Percentiles rank a stretch among this genome's conserved stretches.
Conservation (phyloP, 1,140 invertebrate species). For the Prorops nasuta region DNA sequence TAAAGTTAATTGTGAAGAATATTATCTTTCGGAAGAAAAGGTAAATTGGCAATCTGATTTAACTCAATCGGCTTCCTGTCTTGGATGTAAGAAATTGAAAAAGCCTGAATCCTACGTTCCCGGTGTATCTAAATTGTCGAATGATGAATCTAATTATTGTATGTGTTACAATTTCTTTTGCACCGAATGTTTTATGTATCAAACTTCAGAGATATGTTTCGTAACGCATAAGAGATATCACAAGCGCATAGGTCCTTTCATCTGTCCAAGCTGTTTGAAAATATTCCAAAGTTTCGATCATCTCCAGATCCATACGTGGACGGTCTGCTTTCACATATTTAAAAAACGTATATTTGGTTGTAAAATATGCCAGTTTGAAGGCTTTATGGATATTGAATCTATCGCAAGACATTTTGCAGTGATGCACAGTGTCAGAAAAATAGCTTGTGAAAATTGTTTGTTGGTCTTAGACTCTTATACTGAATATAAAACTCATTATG, state of each 20-base stretch:
- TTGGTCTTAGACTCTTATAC: slow-evolving; percentile 28
- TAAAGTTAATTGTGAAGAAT: no score
- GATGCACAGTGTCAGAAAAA: slow-evolving; percentile 34
- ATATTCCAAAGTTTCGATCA: slow-evolving; percentile 22
- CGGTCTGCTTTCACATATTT: slow-evolving; percentile 39
- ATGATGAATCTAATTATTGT: slow-evolving; percentile 32
- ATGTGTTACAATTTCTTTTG: slow-evolving; percentile 43
- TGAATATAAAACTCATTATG: slow-evolving; percentile 29
- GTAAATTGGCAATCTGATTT: no score
- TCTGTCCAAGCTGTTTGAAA: slow-evolving; percentile 42
- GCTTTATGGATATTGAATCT: slow-evolving; percentile 42
- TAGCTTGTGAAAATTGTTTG: slow-evolving; percentile 35
- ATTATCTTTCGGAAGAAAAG: no score
- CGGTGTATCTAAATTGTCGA: slow-evolving; percentile 34
- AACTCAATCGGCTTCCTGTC: no score
- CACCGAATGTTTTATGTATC: slow-evolving; percentile 36
- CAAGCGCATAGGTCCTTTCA: slow-evolving; percentile 25
- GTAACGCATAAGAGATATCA: slow-evolving; percentile 42
- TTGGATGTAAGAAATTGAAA: neutral
- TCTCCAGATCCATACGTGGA: slow-evolving; percentile 44
- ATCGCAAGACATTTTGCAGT: slow-evolving; percentile 40
- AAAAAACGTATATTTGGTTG: slow-evolving; percentile 35
- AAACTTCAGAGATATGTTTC: slow-evolving; percentile 32
- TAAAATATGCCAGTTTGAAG: slow-evolving; percentile 43
- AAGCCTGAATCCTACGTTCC: slow-evolving; percentile 40